Percentiles rank a stretch among this genome's conserved stretches.
Conservation (phyloP, 2,888 invertebrate genomes). For the Dasypogon diadema region DNA sequence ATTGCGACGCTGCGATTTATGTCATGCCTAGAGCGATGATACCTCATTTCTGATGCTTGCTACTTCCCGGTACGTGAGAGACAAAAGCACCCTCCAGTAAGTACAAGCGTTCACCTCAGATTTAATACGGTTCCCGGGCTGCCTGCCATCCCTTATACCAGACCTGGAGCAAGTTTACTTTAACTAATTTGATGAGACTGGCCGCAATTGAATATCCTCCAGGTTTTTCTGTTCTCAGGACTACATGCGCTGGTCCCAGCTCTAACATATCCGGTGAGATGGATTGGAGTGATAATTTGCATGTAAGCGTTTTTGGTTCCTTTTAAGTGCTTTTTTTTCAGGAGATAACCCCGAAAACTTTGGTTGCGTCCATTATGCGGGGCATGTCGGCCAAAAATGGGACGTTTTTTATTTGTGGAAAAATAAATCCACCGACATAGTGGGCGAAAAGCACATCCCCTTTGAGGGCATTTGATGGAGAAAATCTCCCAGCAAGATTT, state of each 20-base stretch:
- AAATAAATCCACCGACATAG: neutral
- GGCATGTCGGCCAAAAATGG: slow-evolving; percentile 1
- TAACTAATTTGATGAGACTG: slow-evolving; percentile 24
- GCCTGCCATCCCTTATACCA: neutral
- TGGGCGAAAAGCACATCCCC: neutral
- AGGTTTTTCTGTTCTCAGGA: neutral
- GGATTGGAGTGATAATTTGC: slow-evolving; percentile 39
- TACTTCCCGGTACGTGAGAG: neutral
- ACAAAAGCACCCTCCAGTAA: neutral
- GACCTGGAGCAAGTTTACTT: slow-evolving; percentile 5
- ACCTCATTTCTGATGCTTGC: slow-evolving; percentile 15
- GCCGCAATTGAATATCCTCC: slow-evolving; percentile 29
- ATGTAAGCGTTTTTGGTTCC: slow-evolving; percentile 19
- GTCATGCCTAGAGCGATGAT: slow-evolving; percentile 9
- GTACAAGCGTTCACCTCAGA: neutral
- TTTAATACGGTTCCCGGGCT: neutral
- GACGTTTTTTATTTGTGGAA: neutral
- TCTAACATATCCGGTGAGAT: neutral
- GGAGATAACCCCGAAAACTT: slow-evolving; percentile 21
- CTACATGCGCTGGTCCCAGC: neutral
- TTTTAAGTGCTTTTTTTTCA: slow-evolving; percentile 13
- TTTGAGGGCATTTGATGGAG: slow-evolving; percentile 20
- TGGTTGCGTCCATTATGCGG: neutral
- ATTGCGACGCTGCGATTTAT: slow-evolving; percentile 32
- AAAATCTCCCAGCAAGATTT: slow-evolving; percentile 12